Evolutionary conservation across 2,888 invertebrate genomes (phyloP), one percentile per base, ranked within the genome.

Genomic region (Orgyia antiqua): DNA sequence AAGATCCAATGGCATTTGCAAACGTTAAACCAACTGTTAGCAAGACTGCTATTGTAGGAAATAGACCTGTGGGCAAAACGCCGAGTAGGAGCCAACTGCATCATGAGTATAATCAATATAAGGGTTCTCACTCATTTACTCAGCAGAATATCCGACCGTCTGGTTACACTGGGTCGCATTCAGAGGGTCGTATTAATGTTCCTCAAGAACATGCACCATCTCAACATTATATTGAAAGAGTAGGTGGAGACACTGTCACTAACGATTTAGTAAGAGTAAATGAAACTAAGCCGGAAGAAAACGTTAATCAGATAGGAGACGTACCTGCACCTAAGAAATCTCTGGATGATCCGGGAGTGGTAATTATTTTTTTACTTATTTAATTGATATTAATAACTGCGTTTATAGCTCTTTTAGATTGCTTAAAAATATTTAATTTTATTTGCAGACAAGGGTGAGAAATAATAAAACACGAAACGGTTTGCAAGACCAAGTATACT

Each of bases 101-200:
- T 42, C 68, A 75, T 19, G 60, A 80, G 7, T 83, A 84, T 35
- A 73, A 79, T 23, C 72, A 77, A 36, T 84, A 79, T 33, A 83
- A 73, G 44, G 82, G 79, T 3, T 79, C 82, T 5, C 77, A 79
- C 2, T 80, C 80, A 0, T 63, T 50, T 24, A 82, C 79, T 1
- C 70, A 75, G 19, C 82, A 80, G 48, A 75, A 68, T 39, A 40
- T 74, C 13, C 54, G 39, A 34, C 32, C 49, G n/a, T 42, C 55
- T 11, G 47, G 36, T 7, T 59, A 68, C 30, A 56, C 48, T 21
- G 42, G 33, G 8, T 66, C 68, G 10, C 43, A 51, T 39, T 83
- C 83, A 5, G 75, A 73, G 26, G 70, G 76, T 4, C 65, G 53
- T 37, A 46, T 83, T 4, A 63, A 68, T 36, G 36, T 60, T 12